These are phyloP conservation scores for Arenaria interpres DNA, from an alignment of 2,113 vertebrate genomes.

Conservation along the genomic window DNA sequence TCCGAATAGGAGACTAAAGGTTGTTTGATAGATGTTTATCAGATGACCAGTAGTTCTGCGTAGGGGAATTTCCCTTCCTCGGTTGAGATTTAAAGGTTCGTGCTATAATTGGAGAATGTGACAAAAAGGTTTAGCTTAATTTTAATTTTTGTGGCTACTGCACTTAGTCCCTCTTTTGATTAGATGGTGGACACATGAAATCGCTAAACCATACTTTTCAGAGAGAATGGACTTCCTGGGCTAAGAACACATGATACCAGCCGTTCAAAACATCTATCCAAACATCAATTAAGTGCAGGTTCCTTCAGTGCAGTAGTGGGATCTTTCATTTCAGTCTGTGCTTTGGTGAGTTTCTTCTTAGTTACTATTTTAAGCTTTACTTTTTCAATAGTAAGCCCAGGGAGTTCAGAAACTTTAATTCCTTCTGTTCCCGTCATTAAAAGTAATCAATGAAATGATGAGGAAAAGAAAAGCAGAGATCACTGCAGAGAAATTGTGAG, in stretches of 20 bases:
- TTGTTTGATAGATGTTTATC: background rate
- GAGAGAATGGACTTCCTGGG: background rate
- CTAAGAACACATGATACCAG: background rate
- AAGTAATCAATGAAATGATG: background rate
- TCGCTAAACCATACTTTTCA: background rate
- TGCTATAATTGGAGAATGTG: background rate
- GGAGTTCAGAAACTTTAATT: background rate
- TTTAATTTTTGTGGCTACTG: background rate
- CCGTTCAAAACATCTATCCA: background rate
- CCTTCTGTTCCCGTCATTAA: background rate
- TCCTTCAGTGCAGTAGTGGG: background rate
- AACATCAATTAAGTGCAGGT: background rate
- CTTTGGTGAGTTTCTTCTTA: background rate
- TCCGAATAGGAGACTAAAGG: background rate
- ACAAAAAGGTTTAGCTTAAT: background rate
- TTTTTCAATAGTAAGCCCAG: background rate
- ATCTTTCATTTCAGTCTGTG: background rate
- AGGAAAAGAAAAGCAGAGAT: background rate
- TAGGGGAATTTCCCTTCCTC: background rate
- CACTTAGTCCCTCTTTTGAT: background rate
- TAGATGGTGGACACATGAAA: background rate
- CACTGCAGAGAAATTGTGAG: background rate
- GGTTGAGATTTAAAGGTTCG: background rate
- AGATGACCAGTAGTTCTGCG: background rate
- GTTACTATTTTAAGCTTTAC: background rate